Conservation (phyloP, 2,797 vertebrate species). For the Anomalospiza imberbis region DNA sequence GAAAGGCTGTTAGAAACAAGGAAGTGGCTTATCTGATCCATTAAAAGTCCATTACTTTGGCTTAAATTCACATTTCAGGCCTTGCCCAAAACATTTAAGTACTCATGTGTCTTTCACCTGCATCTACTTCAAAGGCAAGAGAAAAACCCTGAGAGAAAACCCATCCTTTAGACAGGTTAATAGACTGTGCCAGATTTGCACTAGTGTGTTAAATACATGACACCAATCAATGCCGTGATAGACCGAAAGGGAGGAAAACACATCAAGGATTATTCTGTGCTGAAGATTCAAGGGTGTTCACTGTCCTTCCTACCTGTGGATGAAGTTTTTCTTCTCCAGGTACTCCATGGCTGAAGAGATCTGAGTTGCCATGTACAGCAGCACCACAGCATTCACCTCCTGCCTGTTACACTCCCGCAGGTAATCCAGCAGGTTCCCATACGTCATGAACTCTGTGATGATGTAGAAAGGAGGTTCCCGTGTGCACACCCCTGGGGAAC, state of each 20-base stretch:
- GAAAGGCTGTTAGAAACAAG: neutral
- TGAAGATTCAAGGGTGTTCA: fast-evolving
- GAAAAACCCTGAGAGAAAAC: neutral
- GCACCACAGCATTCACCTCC: slow-evolving; percentile 96
- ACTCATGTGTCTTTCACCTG: neutral
- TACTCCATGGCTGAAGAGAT: slow-evolving; percentile 99
- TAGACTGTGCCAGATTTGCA: neutral
- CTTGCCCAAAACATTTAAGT: neutral
- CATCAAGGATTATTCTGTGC: neutral
- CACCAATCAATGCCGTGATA: neutral
- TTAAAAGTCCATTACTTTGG: neutral
- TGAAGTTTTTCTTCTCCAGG: slow-evolving; percentile 99
- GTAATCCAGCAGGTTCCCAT: slow-evolving; percentile 95
- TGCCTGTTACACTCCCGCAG: slow-evolving; percentile 93
- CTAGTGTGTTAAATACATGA: neutral
- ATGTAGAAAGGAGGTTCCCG: slow-evolving; percentile 97
- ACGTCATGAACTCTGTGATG: slow-evolving; percentile 99
- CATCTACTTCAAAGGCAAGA: neutral
- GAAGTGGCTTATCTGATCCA: neutral
- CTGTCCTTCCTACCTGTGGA: slow-evolving; percentile 84
- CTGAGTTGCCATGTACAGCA: slow-evolving; percentile 98
- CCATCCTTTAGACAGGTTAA: neutral
- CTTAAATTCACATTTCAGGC: neutral
- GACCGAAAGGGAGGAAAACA: neutral
- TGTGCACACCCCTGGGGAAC: slow-evolving; percentile 89